Evolutionary conservation across 2,888 invertebrate species (phyloP), one percentile per base, ranked within the genome.

Genomic region (Allophyes oxyacanthae): DNA sequence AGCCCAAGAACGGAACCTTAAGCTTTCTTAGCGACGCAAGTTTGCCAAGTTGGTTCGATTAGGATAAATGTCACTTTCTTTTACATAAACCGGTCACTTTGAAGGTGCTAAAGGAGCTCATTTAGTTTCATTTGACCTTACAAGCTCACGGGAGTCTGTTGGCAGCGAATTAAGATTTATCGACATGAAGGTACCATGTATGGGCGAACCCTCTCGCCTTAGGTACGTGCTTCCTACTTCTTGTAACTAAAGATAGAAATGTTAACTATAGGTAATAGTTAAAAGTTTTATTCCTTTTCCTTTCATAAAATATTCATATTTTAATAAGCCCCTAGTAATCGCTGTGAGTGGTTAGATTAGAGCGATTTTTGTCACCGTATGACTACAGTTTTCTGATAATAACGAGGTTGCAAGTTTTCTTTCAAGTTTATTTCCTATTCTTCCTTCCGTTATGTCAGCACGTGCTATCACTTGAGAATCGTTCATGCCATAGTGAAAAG

Each of bases 41-140:
- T 61, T 65, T 48, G 33, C 50, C 10, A 49, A 53, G 49, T 53
- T 44, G 51, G 43, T 72, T 77, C 79, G 79, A 89, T 85, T 77
- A 85, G 85, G 83, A 90, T 89, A 80, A 87, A 90, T 86, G 85
- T 83, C 83, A 81, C 79, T 84, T 86, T 79, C 82, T 83, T 81
- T 78, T 76, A 87, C 85, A 88, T 89, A 86, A 90, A 89, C 85
- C 81, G 83, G 79, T 86, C 87, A 88, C 86, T 90, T 83, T 82
- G 78, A 74, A 82, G 76, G 78, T 79, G 78, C 72, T 84, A 81
- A 82, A 86, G 82, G 81, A 70, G 58, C 77, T 77, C 85, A 82
- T 88, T 85, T 84, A 83, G 80, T 83, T 82, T 87, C 82, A 84
- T 88, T 86, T 86, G 80, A 85, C 85, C 85, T 84, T 81, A 83